These are phyloP conservation scores for Scaptomyza montana DNA, from an alignment of 1,140 invertebrate species.

Conservation along the genomic window DNA sequence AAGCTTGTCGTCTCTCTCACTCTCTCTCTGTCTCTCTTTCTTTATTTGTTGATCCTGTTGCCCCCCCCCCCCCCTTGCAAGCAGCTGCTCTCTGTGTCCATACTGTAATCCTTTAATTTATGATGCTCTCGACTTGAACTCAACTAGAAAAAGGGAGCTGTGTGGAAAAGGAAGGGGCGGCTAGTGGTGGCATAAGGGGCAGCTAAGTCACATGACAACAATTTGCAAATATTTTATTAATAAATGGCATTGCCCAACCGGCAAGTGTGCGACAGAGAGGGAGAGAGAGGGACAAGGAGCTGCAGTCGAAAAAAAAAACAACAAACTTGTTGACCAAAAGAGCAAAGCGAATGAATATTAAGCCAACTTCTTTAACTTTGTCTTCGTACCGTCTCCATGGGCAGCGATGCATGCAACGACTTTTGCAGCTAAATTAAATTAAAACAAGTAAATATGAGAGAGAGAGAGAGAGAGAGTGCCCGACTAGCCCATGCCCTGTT, in stretches of 20 bases:
- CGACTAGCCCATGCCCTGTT: slow-evolving; percentile 5
- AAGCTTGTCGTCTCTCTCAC: slow-evolving; percentile 5
- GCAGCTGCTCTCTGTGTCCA: slow-evolving; percentile 12
- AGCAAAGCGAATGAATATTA: slow-evolving; percentile 1
- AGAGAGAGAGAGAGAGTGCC: not conserved
- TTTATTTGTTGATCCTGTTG: slow-evolving; percentile 16
- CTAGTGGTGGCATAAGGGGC: not conserved
- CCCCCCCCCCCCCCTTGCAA: not conserved
- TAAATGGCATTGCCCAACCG: slow-evolving; percentile 74
- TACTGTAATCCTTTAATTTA: slow-evolving; percentile 58
- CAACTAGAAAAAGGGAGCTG: slow-evolving; percentile 52
- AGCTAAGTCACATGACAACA: slow-evolving; percentile 69
- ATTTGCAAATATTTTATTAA: slow-evolving; percentile 83
- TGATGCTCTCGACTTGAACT: slow-evolving; percentile 24
- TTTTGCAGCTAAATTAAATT: slow-evolving; percentile 73
- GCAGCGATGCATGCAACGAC: slow-evolving; percentile 59
- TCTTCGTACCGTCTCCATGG: too few species aligned
- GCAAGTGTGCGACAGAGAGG: slow-evolving; percentile 2
- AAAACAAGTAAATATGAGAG: slow-evolving; percentile 39
- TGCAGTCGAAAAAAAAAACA: not conserved
- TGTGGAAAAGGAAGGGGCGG: not conserved
- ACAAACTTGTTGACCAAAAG: slow-evolving; percentile 9
- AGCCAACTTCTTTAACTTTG: not conserved
- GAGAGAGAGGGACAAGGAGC: not conserved
- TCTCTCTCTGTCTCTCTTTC: not conserved